A percentile compares a stretch with the other conserved stretches of the same genome.
Conservation (phyloP, 2,888 invertebrate species). For the Nematopogon swammerdamellus region DNA sequence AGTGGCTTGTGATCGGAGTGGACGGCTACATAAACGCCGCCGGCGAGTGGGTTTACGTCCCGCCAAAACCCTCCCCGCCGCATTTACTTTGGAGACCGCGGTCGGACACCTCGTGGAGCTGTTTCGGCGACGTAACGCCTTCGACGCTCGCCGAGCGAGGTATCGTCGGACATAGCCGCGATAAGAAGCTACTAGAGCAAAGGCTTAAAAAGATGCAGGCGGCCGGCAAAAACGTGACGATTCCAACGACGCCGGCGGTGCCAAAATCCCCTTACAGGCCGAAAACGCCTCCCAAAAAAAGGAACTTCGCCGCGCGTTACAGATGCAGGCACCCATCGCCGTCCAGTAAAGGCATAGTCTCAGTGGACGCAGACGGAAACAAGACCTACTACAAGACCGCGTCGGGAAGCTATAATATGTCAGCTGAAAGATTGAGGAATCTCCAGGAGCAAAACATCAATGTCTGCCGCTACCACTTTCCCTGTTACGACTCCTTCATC, state of each 20-base stretch:
- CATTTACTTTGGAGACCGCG: neutral
- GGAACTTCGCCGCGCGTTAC: conserved; percentile 3
- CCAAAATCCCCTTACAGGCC: conserved; percentile 16
- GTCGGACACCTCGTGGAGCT: conserved; percentile 30
- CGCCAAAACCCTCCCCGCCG: neutral
- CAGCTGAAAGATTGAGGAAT: conserved; percentile 21
- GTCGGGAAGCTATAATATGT: conserved; percentile 22
- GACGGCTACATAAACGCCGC: conserved; percentile 36
- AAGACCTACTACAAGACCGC: conserved; percentile 32
- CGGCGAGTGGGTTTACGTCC: conserved; percentile 23
- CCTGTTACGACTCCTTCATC: conserved; percentile 40
- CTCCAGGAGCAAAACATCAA: conserved; percentile 31
- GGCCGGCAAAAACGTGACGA: conserved; percentile 26
- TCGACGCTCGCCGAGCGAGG: conserved; percentile 32
- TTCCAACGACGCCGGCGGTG: conserved; percentile 24
- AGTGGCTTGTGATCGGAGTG: conserved; percentile 34
- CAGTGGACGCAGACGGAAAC: conserved; percentile 27
- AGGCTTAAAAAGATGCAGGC: conserved; percentile 27
- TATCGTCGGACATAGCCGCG: conserved; percentile 40
- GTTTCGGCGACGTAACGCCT: conserved; percentile 35
- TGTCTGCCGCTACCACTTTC: conserved; percentile 38
- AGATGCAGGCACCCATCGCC: conserved; percentile 28
- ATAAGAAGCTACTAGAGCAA: conserved; percentile 27
- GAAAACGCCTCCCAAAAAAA: conserved; percentile 13
- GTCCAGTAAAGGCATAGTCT: conserved; percentile 32